These are phyloP conservation scores for Myotis lucifugus DNA, from an alignment of 2,113 vertebrate genomes.

Conservation along the genomic window DNA sequence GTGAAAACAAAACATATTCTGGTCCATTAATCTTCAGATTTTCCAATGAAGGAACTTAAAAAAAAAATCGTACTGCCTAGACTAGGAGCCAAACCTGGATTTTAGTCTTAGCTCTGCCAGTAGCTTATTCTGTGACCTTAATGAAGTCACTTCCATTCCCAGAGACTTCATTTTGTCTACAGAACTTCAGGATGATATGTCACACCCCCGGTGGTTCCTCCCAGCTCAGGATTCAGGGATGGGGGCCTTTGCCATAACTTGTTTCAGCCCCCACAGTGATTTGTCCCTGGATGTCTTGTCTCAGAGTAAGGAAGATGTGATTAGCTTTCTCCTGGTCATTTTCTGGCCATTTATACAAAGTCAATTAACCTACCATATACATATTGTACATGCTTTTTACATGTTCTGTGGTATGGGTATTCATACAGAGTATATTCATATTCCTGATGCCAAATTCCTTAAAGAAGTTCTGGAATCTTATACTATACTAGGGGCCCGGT, in stretches of 20 bases:
- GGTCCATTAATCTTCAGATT: conserved; percentile 35
- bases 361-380: neutral
- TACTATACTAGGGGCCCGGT: too few species aligned
- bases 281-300: neutral
- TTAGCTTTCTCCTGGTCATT: neutral
- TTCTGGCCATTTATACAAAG: neutral
- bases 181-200: neutral
- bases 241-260: neutral
- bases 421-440: neutral
- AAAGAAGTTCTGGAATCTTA: neutral
- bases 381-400: neutral
- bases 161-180: neutral
- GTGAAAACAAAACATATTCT: conserved; percentile 64
- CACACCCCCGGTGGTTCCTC: neutral
- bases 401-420: neutral
- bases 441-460: neutral
- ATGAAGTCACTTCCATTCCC: neutral
- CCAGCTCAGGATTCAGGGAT: neutral
- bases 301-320: neutral
- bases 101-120: neutral
- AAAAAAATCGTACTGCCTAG: neutral
- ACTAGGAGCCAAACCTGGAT: neutral
- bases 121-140: neutral
- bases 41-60: neutral
- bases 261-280: neutral